Evolutionary conservation across 2,888 invertebrate species (phyloP), one percentile per base, ranked within the genome.

Genomic region (Dolichomitus sp.): DNA sequence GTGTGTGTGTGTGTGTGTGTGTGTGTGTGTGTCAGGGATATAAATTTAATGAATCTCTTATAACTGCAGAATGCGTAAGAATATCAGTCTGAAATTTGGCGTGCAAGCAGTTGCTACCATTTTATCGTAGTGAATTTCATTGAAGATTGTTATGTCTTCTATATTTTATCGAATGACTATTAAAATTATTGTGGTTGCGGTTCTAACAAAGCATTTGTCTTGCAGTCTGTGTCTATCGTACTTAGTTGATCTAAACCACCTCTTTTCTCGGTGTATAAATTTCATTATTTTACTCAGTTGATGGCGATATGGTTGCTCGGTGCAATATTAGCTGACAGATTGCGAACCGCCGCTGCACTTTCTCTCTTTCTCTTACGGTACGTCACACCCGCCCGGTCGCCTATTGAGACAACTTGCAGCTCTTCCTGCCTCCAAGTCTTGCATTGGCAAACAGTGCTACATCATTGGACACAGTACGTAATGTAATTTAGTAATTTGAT

Each of bases 311-410:
- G 52, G 52, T 52, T 23, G 14, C 54, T 54, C 54, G 4, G 52
- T 23, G 54, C 54, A 27, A 27, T 54, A 27, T 0, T 54, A 27
- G 27, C 54, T 54, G 27, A 54, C 27, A 27, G 54, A 54, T 54
- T 54, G 54, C 27, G 27, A 54, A 27, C 54, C 54, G 27, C 54
- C 12, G 9, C 54, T 12, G 54, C 54, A 54, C 54, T 54, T 54
- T 54, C 54, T 54, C 54, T 54, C 54, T 54, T 54, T 54, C 54
- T 54, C 54, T 23, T 54, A 14, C 54, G 14, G 54, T 27, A 27
- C 54, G 54, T 54, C 27, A 54, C 27, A 54, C 54, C 27, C 54
- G 54, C 11, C 50, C 4, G 50, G 50, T 27, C 48, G 11, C 54
- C 27, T 27, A 54, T 54, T 54, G 54, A 27, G 54, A 54, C 54